phyloP scores from a whole-genome alignment of 2,888 invertebrate species.

The Drosophila paramelanica region DNA sequence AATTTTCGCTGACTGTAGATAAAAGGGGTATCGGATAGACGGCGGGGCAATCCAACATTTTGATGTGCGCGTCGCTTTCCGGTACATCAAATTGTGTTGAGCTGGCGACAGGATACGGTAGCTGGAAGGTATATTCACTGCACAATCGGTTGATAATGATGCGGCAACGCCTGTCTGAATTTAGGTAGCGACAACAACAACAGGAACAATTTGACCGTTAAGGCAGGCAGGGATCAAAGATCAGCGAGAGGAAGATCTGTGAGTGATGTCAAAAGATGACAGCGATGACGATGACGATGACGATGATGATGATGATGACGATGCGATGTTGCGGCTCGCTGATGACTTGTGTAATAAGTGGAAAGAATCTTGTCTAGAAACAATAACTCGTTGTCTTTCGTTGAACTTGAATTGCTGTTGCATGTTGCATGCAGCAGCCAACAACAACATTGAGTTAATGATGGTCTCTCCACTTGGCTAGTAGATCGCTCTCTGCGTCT shows the following conservation, averaged over 20 bases:
- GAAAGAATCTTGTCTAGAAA: slow-evolving; percentile 80
- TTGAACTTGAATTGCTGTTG: slow-evolving; percentile 75
- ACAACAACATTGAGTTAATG: slow-evolving; percentile 64
- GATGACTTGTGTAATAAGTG: slow-evolving; percentile 80
- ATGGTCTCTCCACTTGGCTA: slow-evolving; percentile 56
- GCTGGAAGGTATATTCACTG: slow-evolving; percentile 36
- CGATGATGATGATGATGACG: slow-evolving; percentile 70
- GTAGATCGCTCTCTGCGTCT: slow-evolving; percentile 31
- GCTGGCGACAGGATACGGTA: slow-evolving; percentile 66
- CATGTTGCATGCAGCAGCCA: slow-evolving; percentile 70
- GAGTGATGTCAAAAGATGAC: slow-evolving; percentile 57
- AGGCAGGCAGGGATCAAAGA: slow-evolving; percentile 39
- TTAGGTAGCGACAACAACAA: slow-evolving; percentile 24
- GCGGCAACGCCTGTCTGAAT: slow-evolving; percentile 70
- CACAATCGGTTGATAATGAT: slow-evolving; percentile 70
- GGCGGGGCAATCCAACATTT: slow-evolving; percentile 5
- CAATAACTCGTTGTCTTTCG: slow-evolving; percentile 74
- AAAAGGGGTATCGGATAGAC: not conserved
- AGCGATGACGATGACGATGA: slow-evolving; percentile 62
- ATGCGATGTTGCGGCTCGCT: slow-evolving; percentile 44
- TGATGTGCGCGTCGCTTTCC: slow-evolving; percentile 52
- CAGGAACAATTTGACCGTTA: slow-evolving; percentile 54
- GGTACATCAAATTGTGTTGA: slow-evolving; percentile 43
- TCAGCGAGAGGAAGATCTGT: slow-evolving; percentile 6
- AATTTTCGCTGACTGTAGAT: slow-evolving; percentile 6